Base-by-base conservation (phyloP, 2,888 invertebrate species). In the Eurytoma adleriae region DNA sequence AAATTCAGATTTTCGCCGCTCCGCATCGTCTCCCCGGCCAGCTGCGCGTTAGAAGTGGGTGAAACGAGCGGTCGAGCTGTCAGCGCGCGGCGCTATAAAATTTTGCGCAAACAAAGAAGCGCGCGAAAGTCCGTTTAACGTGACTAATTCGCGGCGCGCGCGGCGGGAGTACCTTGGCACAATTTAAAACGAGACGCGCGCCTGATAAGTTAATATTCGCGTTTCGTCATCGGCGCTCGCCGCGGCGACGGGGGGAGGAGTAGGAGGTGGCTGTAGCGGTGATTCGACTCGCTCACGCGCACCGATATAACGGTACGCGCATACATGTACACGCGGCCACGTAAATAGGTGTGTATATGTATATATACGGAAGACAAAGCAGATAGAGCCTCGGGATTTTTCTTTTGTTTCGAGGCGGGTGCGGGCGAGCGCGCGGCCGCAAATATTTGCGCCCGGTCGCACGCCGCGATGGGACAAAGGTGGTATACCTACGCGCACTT, bases 361-460 rank as follows among this genome's bases (percentile, higher is more conserved):
- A 62, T n/a, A 16, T n/a, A 64, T 30, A 64, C n/a, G 67, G 75
- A 75, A 59, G 24, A 50, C 57, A 48, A 27, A 20, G 62, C 16
- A 16, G 27, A 62, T 27, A 61, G 48, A 40, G 52, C 52, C 40
- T 14, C n/a, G n/a, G 40, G 59, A 71, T 79, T 79, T 40, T 70
- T 84, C 82, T 83, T 82, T 82, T 59, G 61, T 72, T 64, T 62
- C 56, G 3, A 12, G 52, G 13, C 57, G 56, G 54, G 64, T 64
- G 64, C 48, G 14, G 52, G 16, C 16, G 72, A 27, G 66, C 24
- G 14, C 40, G 20, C 13, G 61, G 54, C 12, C 66, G 61, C 76
- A 76, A 76, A 76, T 76, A 76, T 76, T 76, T 76, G 76, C 68
- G 61, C 48, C 57, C 16, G 12, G n/a, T 27, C 20, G 64, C 64